Evolutionary conservation across 2,113 vertebrate genomes (phyloP).

Genomic region (Saguinus imperator): DNA sequence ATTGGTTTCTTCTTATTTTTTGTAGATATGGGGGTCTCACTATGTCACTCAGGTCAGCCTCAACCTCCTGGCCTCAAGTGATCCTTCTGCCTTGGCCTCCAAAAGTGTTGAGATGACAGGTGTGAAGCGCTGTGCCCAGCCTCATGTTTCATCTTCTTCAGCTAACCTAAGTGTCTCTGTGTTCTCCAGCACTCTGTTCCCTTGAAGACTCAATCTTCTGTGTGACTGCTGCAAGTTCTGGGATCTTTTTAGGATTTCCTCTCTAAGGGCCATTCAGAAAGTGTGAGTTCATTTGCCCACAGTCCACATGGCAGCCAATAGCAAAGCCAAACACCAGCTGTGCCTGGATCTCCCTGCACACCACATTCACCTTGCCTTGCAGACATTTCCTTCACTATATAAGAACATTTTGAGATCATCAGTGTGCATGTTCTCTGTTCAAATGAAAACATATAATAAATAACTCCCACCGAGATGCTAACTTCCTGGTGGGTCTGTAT

Average conservation of each 20-base stretch:
- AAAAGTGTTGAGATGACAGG: too few species aligned
- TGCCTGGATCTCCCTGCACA: neutral
- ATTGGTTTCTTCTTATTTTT: too few species aligned
- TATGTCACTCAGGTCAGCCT: too few species aligned
- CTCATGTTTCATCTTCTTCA: neutral
- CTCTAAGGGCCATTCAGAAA: neutral
- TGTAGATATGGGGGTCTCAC: too few species aligned
- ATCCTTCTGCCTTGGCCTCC: too few species aligned
- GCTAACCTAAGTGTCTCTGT: neutral
- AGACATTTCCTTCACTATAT: neutral
- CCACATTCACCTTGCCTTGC: neutral
- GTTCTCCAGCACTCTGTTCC: neutral
- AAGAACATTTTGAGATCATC: neutral
- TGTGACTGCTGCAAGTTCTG: neutral
- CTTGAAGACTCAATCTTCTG: neutral
- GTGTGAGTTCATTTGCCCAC: neutral
- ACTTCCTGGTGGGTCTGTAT: neutral
- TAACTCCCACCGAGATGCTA: neutral
- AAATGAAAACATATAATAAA: constrained; percentile 36
- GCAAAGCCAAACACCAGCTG: neutral
- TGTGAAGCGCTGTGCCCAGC: too few species aligned
- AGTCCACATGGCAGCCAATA: neutral
- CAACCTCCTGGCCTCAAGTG: too few species aligned
- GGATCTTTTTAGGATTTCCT: neutral
- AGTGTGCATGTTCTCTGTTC: neutral